Base-by-base conservation (phyloP, 1,140 invertebrate species). In the Plutomurus gul region DNA sequence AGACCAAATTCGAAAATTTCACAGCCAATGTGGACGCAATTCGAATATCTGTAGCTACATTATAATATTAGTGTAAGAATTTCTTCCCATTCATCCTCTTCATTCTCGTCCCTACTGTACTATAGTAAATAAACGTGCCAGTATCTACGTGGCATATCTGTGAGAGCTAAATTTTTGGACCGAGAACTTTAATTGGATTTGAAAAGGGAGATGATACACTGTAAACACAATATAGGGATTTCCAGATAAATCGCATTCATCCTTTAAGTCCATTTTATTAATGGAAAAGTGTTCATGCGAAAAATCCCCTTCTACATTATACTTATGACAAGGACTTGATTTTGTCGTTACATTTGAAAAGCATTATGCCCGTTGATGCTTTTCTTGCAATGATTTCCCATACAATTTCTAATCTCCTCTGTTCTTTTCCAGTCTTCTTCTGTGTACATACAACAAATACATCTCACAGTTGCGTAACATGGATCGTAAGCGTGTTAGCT, bases 261-360 rank as follows among this genome's bases (percentile, higher is more conserved):
- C 80, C 76, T 81, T 80, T 83, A 83, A 83, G 82, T 81, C 82
- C 72, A 81, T 83, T 83, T 83, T 83, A 83, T 83, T 83, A 83
- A 83, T 83, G 82, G 82, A 83, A 83, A 83, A 83, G 82, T 81
- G 82, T 79, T 83, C 75, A 81, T 25, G 75, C 82, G 75, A 78
- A 80, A 83, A 83, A 83, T 81, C 81, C 78, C 75, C 70, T 75
- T 73, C 27, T 43, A 37, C 36, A 47, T 79, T 37, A 73, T 40
- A 73, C 36, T 73, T 46, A 73, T 40, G 71, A 73, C 37, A 73
- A 65, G 30, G 56, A 65, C 56, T 30, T 65, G 56, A 65, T 65
- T 65, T 65, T 65, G 56, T 65, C 56, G 16, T 65, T 65, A 65
- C 56, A 36, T 65, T 33, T 36, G 25, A 65, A 65, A 65, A 16